Conservation (phyloP, 2,797 vertebrate species). For the Paramormyrops hopkinsi region DNA sequence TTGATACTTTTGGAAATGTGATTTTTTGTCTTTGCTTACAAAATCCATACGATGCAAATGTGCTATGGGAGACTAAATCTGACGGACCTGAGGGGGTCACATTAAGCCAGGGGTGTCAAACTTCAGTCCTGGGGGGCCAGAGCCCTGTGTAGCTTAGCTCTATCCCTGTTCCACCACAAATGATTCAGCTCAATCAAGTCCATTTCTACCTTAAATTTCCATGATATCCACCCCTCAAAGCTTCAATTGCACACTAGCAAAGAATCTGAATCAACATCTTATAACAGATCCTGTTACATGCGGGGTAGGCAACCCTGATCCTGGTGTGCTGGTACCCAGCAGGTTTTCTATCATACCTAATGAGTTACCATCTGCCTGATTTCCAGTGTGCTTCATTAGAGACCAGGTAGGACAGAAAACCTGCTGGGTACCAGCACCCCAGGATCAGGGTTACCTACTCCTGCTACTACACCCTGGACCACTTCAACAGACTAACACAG, state of each 20-base stretch:
- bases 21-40: not conserved
- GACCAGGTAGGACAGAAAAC: not conserved
- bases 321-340: not conserved
- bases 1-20: constrained; percentile 11
- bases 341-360: not conserved
- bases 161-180: no score
- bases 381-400: not conserved
- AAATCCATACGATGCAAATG: no score
- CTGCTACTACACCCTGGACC: not conserved
- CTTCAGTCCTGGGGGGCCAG: no score
- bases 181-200: not conserved
- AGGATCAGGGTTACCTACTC: not conserved
- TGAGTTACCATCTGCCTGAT: not conserved
- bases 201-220: not conserved
- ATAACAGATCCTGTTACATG: not conserved
- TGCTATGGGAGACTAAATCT: not conserved
- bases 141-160: no score
- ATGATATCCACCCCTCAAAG: not conserved
- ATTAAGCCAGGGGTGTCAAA: not conserved
- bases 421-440: not conserved
- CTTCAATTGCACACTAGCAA: not conserved
- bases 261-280: not conserved
- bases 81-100: not conserved
- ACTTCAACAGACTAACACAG: not conserved
- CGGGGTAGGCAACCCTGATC: not conserved